phyloP scores from a whole-genome alignment of 2,113 vertebrate species.

The Pelobates fuscus region DNA sequence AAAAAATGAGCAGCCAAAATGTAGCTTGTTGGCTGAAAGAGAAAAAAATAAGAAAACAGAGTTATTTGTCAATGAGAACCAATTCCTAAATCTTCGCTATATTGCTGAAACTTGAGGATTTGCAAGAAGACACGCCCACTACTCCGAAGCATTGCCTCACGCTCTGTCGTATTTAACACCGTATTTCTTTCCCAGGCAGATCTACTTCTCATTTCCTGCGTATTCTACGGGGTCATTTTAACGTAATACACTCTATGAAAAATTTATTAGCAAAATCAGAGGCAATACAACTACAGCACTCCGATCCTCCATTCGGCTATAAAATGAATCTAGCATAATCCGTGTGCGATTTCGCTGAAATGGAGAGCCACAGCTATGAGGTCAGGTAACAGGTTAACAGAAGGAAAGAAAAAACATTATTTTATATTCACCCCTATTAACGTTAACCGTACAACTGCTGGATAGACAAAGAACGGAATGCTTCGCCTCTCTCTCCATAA shows the following conservation, averaged over 20 bases:
- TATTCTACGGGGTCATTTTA: constrained; percentile 44
- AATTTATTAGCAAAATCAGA: constrained; percentile 42
- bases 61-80: neutral
- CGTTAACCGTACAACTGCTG: neutral
- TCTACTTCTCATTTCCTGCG: constrained; percentile 47
- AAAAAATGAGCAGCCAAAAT: neutral
- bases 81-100: constrained; percentile 8
- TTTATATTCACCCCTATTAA: neutral
- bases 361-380: neutral
- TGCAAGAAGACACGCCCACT: constrained; percentile 20
- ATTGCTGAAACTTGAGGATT: constrained; percentile 20
- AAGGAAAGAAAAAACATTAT: neutral
- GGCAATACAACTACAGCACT: constrained; percentile 5
- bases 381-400: neutral
- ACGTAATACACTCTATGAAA: constrained; percentile 36
- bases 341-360: constrained; percentile 21
- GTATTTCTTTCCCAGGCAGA: constrained; percentile 41
- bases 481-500: no score
- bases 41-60: neutral
- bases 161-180: constrained; percentile 17
- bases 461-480: neutral
- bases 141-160: constrained; percentile 31
- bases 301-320: constrained; percentile 15
- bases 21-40: neutral
- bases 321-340: constrained; percentile 35